Evolutionary conservation across 1,140 invertebrate genomes (phyloP).

Genomic region (Calliopsis andreniformis): DNA sequence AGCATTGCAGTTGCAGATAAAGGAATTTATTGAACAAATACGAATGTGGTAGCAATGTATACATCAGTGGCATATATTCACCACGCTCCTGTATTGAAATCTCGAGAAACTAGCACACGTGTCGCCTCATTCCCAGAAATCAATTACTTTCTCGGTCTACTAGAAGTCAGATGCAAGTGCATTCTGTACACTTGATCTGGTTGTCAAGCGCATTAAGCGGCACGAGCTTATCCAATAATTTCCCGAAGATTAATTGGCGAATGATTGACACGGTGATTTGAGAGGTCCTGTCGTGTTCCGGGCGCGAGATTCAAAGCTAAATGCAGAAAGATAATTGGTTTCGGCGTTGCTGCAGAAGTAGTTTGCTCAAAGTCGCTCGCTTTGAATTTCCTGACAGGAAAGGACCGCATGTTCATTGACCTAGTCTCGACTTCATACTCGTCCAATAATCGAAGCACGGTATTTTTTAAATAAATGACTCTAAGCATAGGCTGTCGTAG

Average conservation of each 20-base stretch:
- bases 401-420: conserved; percentile 16
- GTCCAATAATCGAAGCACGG: not conserved
- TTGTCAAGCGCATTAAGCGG: conserved; percentile 55
- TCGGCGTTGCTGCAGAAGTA: conserved; percentile 55
- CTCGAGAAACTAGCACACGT: conserved; percentile 7
- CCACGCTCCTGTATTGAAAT: not conserved
- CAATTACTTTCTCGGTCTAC: conserved; percentile 40
- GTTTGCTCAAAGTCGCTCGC: conserved; percentile 45
- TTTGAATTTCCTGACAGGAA: conserved; percentile 54
- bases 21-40: too few relatives aligned
- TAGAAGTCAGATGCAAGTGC: conserved; percentile 59
- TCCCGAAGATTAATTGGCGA: conserved; percentile 63
- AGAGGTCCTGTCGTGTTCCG: conserved; percentile 40
- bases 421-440: too few relatives aligned
- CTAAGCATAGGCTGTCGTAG: too few relatives aligned
- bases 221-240: conserved; percentile 66
- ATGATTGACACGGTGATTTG: conserved; percentile 65
- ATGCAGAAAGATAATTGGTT: conserved; percentile 64
- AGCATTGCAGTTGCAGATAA: too few relatives aligned
- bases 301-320: conserved; percentile 52
- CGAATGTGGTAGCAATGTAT: not conserved
- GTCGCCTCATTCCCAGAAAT: conserved; percentile 43
- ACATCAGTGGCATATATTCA: not conserved
- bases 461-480: not conserved
- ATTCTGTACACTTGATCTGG: conserved; percentile 59